Base-by-base conservation (phyloP, 2,888 invertebrate species). In the Brenthis hecate region DNA sequence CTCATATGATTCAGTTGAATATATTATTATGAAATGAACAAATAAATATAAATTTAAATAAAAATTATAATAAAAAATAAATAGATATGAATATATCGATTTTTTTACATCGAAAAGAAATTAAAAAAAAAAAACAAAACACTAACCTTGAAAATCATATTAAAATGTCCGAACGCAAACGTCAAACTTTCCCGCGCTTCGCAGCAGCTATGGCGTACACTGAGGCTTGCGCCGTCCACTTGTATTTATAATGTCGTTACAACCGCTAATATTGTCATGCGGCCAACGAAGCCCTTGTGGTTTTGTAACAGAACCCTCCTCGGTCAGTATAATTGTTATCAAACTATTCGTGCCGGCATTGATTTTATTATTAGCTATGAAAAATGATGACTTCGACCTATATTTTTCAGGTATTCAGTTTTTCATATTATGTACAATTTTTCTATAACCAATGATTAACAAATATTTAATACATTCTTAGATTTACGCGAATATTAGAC, bases 171-270 rank as follows among this genome's bases (percentile, higher is more conserved):
- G 75, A 78, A 79, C 69, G 76, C 68, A 80, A 81, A 83, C 83
- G 86, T 89, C 85, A 89, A 87, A 85, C 75, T 86, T 85, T 89
- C 86, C 86, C 89, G 88, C 84, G 81, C 83, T 84, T 82, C 80
- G 78, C 83, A 80, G 79, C 74, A 80, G 79, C 77, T 80, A 83
- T 81, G 82, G 83, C 84, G 81, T 80, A 85, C 83, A 83, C 89
- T 77, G 80, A 78, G 82, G 81, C 80, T 77, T 72, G 76, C 76
- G 76, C 75, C 80, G 57, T 73, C 78, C 81, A 85, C 90, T 83
- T 87, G 89, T 92, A 92, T 92, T 90, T 92, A 92, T 92, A 92
- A 92, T 83, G 89, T 92, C 85, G 87, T 84, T 83, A 85, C 86
- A 86, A 84, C 79, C 65, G 77, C 78, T 74, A 78, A 87, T 86